phyloP scores from a whole-genome alignment of 2,797 vertebrate species.

The Gymnothorax javanicus region DNA sequence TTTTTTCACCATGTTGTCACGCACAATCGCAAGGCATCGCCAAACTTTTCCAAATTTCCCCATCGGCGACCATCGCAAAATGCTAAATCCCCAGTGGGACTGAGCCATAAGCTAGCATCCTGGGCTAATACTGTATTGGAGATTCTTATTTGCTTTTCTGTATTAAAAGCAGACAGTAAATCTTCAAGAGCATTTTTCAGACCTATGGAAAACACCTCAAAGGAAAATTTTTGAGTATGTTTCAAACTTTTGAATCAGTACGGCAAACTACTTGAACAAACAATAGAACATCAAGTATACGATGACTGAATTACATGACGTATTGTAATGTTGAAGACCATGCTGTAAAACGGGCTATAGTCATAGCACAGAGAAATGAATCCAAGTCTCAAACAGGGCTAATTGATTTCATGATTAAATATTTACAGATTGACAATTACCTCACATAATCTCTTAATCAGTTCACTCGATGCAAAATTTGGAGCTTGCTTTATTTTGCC shows the following conservation, averaged over 20 bases:
- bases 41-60: no score
- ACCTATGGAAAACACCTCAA: neutral
- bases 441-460: neutral
- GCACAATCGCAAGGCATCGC: no score
- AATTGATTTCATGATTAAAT: neutral
- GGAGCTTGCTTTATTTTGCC: no score
- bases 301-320: neutral
- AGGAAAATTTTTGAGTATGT: neutral
- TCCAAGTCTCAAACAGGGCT: neutral
- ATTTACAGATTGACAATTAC: neutral
- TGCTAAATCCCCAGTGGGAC: no score
- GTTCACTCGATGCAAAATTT: neutral
- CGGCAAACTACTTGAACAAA: neutral
- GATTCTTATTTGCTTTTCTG: no score
- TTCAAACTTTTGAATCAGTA: neutral
- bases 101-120: no score
- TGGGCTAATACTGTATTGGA: no score
- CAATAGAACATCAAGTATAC: neutral
- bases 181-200: neutral
- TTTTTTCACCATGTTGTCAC: no score
- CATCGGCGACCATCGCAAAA: no score
- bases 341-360: neutral
- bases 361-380: neutral
- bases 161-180: neutral
- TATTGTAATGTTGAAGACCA: neutral